Conservation (phyloP, 2,888 invertebrate species). For the Orthosia incerta region DNA sequence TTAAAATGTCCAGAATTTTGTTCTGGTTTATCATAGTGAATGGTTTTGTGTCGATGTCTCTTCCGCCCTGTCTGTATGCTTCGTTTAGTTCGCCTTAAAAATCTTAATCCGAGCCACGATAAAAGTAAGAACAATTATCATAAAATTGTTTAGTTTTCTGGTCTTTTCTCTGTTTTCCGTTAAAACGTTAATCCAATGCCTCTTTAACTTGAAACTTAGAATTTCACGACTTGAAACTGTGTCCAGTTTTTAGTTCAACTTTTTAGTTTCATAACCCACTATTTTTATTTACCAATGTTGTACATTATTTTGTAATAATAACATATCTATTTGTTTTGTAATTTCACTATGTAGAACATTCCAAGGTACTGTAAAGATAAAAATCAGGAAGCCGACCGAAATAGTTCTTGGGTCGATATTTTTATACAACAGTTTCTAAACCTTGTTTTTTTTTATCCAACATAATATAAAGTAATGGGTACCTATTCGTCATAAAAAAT, state of each 20-base stretch:
- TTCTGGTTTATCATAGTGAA: neutral
- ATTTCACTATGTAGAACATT: neutral
- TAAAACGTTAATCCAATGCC: no score
- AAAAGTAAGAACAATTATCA: neutral
- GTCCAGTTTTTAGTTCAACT: no score
- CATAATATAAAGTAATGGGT: neutral
- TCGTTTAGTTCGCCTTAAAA: neutral
- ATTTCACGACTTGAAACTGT: no score
- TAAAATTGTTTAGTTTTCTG: neutral
- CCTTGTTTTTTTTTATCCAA: neutral
- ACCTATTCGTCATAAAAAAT: neutral
- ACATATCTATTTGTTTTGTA: neutral
- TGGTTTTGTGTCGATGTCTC: neutral
- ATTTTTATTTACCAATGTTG: neutral
- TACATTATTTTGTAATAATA: neutral
- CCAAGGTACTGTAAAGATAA: neutral
- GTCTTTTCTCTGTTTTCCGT: no score
- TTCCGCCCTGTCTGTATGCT: neutral
- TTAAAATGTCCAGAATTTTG: neutral
- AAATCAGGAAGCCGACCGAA: neutral
- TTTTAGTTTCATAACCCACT: no score
- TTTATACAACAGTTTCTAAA: neutral
- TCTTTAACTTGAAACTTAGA: no score
- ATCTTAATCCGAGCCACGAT: conserved; percentile 34
- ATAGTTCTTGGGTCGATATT: neutral